phyloP scores from a whole-genome alignment of 2,797 vertebrate species.

The Smutsia temminckii region DNA sequence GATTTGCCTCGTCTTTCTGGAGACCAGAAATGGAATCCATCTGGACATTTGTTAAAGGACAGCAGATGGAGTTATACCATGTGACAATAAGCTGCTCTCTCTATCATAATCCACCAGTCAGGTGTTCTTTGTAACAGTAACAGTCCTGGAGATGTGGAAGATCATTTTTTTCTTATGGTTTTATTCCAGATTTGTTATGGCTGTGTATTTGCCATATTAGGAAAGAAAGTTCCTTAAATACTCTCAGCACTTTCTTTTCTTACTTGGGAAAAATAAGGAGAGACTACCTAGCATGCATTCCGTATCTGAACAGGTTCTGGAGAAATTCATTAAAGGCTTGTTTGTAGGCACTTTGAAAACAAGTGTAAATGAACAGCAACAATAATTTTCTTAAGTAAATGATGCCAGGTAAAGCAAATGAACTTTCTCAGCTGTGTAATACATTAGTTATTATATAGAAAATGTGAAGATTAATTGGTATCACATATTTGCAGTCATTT shows the following conservation, averaged over 20 bases:
- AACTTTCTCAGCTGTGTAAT: neutral
- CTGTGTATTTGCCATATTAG: neutral
- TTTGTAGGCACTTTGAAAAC: neutral
- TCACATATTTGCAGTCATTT: neutral
- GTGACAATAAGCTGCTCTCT: neutral
- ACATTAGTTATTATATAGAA: neutral
- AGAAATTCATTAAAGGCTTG: constrained; percentile 1
- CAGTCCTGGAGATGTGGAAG: neutral
- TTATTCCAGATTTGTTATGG: constrained; percentile 6
- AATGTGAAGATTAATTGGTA: neutral
- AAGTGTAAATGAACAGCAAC: neutral
- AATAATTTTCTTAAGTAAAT: constrained; percentile 10
- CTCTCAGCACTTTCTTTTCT: neutral
- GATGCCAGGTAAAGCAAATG: constrained; percentile 2
- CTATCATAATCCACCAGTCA: neutral
- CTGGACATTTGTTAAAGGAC: constrained; percentile 26
- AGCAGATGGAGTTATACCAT: neutral
- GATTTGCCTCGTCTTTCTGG: constrained; percentile 1
- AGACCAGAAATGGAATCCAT: constrained; percentile 54
- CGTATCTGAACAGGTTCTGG: neutral
- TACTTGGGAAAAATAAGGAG: neutral
- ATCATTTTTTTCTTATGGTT: neutral
- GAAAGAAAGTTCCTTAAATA: constrained; percentile 25
- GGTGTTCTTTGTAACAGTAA: constrained; percentile 43
- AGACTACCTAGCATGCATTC: neutral